These are phyloP conservation scores for Centruroides vittatus DNA, from an alignment of 1,140 invertebrate species.

Conservation along the genomic window DNA sequence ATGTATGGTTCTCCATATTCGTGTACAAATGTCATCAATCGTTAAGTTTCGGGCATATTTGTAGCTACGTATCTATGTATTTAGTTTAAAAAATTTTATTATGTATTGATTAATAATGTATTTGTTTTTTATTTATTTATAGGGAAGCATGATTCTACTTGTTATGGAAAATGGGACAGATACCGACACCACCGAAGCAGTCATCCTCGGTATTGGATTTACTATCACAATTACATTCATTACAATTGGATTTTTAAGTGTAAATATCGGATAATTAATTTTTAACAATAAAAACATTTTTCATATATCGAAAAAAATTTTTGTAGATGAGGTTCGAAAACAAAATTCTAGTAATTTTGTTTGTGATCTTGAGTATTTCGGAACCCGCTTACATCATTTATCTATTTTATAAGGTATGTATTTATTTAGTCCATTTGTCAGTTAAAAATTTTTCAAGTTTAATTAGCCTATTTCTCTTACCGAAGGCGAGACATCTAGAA, in stretches of 20 bases:
- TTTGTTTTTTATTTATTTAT: neutral
- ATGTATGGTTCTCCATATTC: no score
- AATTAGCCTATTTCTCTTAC: neutral
- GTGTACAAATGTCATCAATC: no score
- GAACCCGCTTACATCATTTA: conserved; percentile 9
- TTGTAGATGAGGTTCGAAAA: conserved; percentile 8
- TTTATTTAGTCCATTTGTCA: neutral
- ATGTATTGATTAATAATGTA: no score
- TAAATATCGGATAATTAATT: conserved; percentile 4
- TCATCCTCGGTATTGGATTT: conserved; percentile 9
- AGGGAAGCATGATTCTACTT: conserved; percentile 11
- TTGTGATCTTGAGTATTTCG: conserved; percentile 4
- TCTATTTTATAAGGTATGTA: conserved; percentile 11
- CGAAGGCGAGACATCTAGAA: neutral
- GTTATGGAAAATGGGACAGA: conserved; percentile 8
- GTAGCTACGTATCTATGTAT: no score
- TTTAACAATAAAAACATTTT: neutral
- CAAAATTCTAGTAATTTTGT: conserved; percentile 4
- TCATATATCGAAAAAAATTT: neutral
- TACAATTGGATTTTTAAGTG: conserved; percentile 6
- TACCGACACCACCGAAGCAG: neutral
- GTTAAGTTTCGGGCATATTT: no score
- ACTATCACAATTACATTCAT: conserved; percentile 5
- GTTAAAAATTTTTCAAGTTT: neutral
- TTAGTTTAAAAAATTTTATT: no score